Conservation (phyloP, 2,113 vertebrate species). For the Burhinus bistriatus region DNA sequence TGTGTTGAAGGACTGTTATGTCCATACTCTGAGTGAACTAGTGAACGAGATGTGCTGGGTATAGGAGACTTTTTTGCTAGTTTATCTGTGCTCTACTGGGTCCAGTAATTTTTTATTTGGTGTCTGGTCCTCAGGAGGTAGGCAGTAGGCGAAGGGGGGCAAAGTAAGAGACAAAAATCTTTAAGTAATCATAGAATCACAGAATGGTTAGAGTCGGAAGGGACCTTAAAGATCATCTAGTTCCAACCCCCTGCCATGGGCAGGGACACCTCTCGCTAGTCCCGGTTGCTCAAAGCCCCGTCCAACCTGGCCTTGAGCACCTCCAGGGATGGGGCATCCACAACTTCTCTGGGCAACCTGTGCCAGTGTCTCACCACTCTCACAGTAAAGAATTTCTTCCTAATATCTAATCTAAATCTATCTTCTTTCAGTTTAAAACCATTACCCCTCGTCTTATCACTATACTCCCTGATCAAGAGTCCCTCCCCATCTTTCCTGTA, state of each 20-base stretch:
- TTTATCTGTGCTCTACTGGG: not conserved
- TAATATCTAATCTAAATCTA: not conserved
- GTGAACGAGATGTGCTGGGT: not conserved
- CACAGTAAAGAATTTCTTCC: not conserved
- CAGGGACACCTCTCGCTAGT: not conserved
- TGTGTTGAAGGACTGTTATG: not conserved
- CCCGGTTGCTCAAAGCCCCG: not conserved
- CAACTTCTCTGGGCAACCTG: not conserved
- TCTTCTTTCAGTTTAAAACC: not conserved
- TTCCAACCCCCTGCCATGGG: not conserved
- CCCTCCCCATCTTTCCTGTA: not conserved
- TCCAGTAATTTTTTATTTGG: not conserved
- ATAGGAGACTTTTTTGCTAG: accelerated
- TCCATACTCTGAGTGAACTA: not conserved
- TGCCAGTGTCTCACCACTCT: not conserved
- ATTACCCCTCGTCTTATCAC: not conserved
- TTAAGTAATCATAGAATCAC: not conserved
- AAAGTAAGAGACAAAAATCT: not conserved
- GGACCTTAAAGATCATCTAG: not conserved
- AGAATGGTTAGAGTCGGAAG: not conserved
- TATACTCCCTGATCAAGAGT: not conserved
- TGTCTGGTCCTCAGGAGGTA: not conserved
- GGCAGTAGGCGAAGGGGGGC: not conserved
- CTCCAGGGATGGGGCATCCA: not conserved
- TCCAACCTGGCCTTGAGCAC: not conserved